Base-by-base conservation (phyloP, 2,113 vertebrate species). In the Osmerus eperlanus region DNA sequence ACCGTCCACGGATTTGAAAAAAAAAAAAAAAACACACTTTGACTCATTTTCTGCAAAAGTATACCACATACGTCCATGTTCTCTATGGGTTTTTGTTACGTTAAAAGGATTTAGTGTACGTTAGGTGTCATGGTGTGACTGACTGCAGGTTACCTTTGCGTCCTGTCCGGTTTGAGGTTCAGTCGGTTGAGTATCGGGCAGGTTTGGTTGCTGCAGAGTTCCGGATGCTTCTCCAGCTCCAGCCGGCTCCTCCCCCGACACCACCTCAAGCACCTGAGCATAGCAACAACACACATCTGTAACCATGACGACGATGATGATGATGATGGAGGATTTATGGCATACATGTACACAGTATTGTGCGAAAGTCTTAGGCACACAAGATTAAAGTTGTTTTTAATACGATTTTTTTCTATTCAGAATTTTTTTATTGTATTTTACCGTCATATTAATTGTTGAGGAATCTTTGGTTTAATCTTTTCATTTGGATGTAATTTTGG, bases 11-110 rank as follows among this genome's bases (percentile, higher is more conserved):
- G 62, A 3, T 64, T 18, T 2, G 23, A 23, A 47, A 7, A 11
- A 11, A 65, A 8, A 64, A 18, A 14, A 25, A 62, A 7, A 63
- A 16, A 14, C 14, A 29, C 18, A 19, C n/a, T 59, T 4, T 53
- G 68, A 81, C 68, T 74, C 54, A 19, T 70, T 75, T 70, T 84
- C 67, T 67, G 18, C 16, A 0, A 68, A 73, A 76, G 65, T 52
- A 28, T 2, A 28, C 25, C 25, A 28, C 25, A 28, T 28, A 32
- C 28, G 73, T 75, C 9, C 41, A 47, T 11, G 41, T 47, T 47
- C 41, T 47, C 41, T 11, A 7, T 47, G 41, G 1, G 41, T 47
- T 12, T 47, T 47, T 12, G 41, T 47, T 47, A 47, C 2, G 41
- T 47, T 47, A 11, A 47, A 47, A 47, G 7, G 32, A 65, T 52